Percentiles rank a stretch among this genome's conserved stretches.
Evolutionary conservation across 2,797 vertebrate genomes (phyloP).

Genomic region (Neopelma chrysocephalum): DNA sequence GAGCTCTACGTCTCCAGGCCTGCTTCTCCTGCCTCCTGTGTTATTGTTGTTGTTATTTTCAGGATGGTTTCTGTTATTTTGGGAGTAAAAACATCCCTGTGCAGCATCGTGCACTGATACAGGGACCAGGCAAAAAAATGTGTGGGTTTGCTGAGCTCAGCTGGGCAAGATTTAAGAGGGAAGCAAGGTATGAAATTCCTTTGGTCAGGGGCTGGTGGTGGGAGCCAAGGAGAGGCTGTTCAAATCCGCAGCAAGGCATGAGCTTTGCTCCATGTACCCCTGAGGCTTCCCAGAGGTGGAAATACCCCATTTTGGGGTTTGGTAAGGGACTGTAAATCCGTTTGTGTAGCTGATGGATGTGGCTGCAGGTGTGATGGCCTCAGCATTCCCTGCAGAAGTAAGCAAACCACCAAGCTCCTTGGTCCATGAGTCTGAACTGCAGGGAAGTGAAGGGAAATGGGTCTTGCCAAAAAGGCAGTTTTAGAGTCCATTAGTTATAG

Average conservation of each 20-base stretch:
- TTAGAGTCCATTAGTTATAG: neutral
- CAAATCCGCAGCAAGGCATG: neutral
- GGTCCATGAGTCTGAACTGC: neutral
- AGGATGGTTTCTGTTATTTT: neutral
- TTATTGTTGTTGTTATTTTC: neutral
- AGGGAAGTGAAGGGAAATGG: neutral
- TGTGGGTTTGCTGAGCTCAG: neutral
- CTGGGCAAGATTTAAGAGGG: neutral
- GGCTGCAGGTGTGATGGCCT: neutral
- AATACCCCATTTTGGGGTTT: neutral
- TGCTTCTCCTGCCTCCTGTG: conserved; percentile 3
- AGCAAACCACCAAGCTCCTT: neutral
- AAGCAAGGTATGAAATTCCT: neutral
- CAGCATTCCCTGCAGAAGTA: neutral
- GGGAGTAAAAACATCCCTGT: neutral
- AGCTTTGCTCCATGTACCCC: neutral
- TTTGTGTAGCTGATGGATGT: neutral
- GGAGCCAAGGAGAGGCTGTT: neutral
- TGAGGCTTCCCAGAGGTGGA: neutral
- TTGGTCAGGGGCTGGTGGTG: neutral
- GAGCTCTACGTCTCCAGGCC: neutral
- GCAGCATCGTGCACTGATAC: neutral
- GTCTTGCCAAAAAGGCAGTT: neutral
- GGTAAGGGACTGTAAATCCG: fast-evolving
- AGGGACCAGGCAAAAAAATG: neutral